Conservation (phyloP, 2,113 vertebrate species). For the Hippocampus comes region DNA sequence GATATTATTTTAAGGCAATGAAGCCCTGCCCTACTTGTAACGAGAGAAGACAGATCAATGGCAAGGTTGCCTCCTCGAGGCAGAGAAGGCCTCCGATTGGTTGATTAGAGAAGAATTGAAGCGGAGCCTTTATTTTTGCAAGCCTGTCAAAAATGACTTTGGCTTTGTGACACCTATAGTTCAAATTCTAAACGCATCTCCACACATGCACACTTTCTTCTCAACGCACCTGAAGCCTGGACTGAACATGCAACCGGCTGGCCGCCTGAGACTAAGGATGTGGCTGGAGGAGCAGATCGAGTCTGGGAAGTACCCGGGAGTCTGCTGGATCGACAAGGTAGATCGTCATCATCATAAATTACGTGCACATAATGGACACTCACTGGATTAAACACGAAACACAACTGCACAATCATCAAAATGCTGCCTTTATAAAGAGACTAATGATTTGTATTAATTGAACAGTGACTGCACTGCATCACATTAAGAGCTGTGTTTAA, state of each 20-base stretch:
- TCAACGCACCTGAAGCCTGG: constrained; percentile 12
- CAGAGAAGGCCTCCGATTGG: constrained; percentile 2
- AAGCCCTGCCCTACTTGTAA: constrained; percentile 39
- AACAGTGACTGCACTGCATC: too few relatives aligned
- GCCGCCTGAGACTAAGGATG: constrained; percentile 68
- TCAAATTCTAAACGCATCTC: neutral
- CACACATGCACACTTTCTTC: neutral
- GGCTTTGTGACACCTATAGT: constrained; percentile 7
- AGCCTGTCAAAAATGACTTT: constrained; percentile 12
- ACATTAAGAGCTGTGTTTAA: too few relatives aligned
- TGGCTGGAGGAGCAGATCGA: constrained; percentile 79
- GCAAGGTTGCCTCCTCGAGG: constrained; percentile 13
- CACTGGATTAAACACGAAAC: neutral
- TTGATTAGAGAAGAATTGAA: constrained; percentile 40
- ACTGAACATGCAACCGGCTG: constrained; percentile 65
- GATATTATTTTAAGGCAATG: neutral
- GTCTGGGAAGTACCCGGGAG: constrained; percentile 74
- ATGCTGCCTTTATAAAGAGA: too few relatives aligned
- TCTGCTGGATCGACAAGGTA: constrained; percentile 76
- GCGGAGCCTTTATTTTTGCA: constrained; percentile 30
- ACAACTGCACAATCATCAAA: neutral
- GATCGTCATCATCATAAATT: neutral
- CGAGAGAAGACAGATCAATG: constrained; percentile 22
- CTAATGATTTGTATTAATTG: too few relatives aligned
- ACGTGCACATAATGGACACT: neutral